phyloP scores from a whole-genome alignment of 2,113 vertebrate species.

The Crotophaga sulcirostris region DNA sequence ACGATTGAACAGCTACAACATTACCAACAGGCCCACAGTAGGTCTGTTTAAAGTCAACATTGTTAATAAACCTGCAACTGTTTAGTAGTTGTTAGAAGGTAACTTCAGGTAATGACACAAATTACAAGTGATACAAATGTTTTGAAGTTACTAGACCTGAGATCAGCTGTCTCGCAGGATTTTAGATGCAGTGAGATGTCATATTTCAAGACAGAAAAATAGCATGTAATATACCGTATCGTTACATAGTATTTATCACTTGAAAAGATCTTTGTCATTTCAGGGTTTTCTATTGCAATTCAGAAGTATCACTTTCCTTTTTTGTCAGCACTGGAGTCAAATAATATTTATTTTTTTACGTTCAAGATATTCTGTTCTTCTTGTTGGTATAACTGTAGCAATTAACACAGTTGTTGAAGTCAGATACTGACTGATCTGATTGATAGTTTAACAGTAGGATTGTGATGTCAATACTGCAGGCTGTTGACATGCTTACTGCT shows the following conservation, averaged over 20 bases:
- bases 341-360: not conserved
- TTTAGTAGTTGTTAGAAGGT: not conserved
- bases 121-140: not conserved
- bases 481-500: not conserved
- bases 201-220: conserved; percentile 20
- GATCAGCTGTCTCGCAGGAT: not conserved
- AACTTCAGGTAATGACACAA: conserved; percentile 2
- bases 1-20: not conserved
- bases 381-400: not conserved
- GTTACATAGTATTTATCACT: not conserved
- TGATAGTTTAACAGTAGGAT: not conserved
- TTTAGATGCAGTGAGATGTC: not conserved
- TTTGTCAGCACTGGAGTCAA: not conserved
- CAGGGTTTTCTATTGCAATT: not conserved
- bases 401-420: not conserved
- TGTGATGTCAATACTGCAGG: not conserved
- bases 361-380: not conserved
- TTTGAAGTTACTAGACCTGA: conserved; percentile 18
- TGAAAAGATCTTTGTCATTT: not conserved
- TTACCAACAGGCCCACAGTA: not conserved
- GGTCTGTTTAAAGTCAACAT: not conserved
- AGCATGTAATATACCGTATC: not conserved
- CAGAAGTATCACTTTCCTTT: not conserved
- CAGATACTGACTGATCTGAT: not conserved
- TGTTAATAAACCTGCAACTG: not conserved